phyloP scores from a whole-genome alignment of 2,113 vertebrate species.

The Sinocyclocheilus grahami region DNA sequence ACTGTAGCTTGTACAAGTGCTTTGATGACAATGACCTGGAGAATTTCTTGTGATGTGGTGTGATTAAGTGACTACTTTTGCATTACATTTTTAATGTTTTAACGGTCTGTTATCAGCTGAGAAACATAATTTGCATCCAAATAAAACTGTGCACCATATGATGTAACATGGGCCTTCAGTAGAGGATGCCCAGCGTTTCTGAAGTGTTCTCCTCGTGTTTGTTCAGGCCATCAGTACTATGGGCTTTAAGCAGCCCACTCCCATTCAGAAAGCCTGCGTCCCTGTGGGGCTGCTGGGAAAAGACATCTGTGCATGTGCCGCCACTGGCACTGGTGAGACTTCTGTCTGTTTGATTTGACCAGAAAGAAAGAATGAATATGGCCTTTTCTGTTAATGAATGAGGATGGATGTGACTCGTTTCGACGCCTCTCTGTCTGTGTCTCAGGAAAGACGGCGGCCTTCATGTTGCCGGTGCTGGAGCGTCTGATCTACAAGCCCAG shows the following conservation, averaged over 20 bases:
- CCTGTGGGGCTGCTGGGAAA: constrained; percentile 92
- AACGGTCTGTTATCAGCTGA: background rate
- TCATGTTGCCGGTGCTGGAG: constrained; percentile 92
- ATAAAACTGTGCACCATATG: background rate
- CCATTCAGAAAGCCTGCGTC: constrained; percentile 96
- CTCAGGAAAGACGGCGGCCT: constrained; percentile 94
- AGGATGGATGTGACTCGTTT: background rate
- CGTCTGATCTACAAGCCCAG: constrained; percentile 94
- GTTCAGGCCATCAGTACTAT: constrained; percentile 87
- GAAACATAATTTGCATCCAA: background rate
- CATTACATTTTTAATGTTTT: background rate
- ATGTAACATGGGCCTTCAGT: background rate
- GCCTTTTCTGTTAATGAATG: background rate
- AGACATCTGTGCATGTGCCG: constrained; percentile 95
- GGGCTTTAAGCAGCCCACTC: constrained; percentile 93
- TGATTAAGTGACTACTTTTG: background rate
- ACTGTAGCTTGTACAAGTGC: background rate
- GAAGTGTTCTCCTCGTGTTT: background rate
- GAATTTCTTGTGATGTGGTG: background rate
- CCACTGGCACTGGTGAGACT: constrained; percentile 90
- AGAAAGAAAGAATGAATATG: background rate
- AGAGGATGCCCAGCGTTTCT: background rate
- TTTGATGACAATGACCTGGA: background rate
- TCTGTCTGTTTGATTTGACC: background rate
- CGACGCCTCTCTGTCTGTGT: background rate